phyloP scores from a whole-genome alignment of 2,113 vertebrate species.

The Pseudorhombus dupliciocellatus region DNA sequence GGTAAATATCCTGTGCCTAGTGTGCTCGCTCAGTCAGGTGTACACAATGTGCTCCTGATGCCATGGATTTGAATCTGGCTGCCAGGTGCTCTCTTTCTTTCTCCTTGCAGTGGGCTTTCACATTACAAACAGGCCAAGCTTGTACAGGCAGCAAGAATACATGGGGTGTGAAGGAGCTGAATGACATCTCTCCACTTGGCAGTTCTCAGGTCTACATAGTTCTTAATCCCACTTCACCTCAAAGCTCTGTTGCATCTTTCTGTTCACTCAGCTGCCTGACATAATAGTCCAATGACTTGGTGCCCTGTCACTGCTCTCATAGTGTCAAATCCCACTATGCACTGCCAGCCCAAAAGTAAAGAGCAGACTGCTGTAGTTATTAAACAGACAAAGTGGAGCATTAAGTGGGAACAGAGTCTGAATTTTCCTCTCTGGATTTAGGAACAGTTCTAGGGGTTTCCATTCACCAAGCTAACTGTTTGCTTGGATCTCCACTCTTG shows the following conservation, averaged over 20 bases:
- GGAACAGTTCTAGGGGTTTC: too few species aligned
- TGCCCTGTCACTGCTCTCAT: background rate
- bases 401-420: background rate
- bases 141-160: background rate
- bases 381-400: background rate
- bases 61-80: background rate
- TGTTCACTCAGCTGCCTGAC: background rate
- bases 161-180: too few species aligned
- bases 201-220: background rate
- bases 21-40: slow-evolving; percentile 14
- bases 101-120: background rate
- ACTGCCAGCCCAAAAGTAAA: background rate
- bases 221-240: background rate
- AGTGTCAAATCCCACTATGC: background rate
- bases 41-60: slow-evolving; percentile 13
- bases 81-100: background rate
- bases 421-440: background rate
- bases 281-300: too few species aligned
- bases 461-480: too few species aligned
- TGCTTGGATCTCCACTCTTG: too few species aligned
- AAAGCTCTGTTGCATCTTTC: background rate
- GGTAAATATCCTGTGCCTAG: slow-evolving; percentile 35
- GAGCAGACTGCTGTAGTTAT: background rate
- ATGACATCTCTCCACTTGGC: background rate
- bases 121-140: background rate